Conservation (phyloP, 1,140 invertebrate genomes). For the Vanessa tameamea region DNA sequence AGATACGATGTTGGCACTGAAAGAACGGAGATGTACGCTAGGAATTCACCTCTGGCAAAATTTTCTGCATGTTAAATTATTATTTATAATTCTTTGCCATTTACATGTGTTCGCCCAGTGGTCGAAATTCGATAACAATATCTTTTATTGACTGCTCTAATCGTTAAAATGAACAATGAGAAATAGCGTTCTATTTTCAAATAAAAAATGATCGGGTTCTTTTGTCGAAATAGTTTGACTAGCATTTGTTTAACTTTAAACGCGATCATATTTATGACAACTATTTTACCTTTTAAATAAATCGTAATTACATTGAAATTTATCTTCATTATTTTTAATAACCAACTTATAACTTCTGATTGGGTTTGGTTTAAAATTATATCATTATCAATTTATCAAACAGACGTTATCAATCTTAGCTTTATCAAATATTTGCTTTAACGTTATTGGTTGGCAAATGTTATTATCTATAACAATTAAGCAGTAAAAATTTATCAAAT, state of each 20-base stretch:
- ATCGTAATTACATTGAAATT: neutral
- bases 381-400: neutral
- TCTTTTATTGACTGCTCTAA: no score
- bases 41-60: neutral
- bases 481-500: conserved; percentile 11
- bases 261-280: no score
- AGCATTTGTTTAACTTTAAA: no score
- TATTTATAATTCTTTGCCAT: neutral
- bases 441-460: conserved; percentile 20
- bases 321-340: neutral
- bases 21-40: neutral
- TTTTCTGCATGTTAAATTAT: conserved; percentile 1
- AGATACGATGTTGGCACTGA: neutral
- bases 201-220: no score
- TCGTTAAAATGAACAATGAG: no score
- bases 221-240: no score
- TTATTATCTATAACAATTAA: conserved; percentile 30
- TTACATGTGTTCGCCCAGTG: neutral
- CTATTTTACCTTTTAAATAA: neutral
- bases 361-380: neutral
- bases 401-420: conserved; percentile 4
- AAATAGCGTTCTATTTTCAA: no score
- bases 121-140: neutral
- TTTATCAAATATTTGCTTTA: conserved; percentile 18
- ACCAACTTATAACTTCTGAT: neutral